A percentile compares a stretch with the other conserved stretches of the same genome.
Evolutionary conservation across 2,797 vertebrate genomes (phyloP).

Genomic region (Lacerta viridis): DNA sequence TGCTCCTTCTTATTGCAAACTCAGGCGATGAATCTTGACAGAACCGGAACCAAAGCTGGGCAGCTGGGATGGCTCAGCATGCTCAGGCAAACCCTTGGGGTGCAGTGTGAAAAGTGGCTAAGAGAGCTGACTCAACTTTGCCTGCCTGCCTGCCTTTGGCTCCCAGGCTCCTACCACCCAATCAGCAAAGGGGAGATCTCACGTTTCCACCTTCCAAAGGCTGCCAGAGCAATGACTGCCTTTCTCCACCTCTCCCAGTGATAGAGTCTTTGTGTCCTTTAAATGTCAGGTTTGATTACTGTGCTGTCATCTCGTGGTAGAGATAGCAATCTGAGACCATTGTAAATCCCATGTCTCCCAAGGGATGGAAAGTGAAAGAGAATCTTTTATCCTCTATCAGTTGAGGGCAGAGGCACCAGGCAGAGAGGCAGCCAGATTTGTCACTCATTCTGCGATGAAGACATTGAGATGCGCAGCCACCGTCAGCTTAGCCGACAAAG

Average conservation of each 20-base stretch:
- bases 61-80: background rate
- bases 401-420: background rate
- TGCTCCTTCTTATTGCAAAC: background rate
- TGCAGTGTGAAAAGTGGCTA: too few relatives aligned
- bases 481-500: background rate
- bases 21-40: background rate
- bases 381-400: background rate
- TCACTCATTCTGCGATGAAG: background rate
- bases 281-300: background rate
- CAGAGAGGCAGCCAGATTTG: background rate
- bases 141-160: background rate
- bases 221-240: background rate
- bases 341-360: background rate
- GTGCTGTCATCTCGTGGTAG: background rate
- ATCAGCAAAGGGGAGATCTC: background rate
- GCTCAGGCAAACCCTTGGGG: background rate
- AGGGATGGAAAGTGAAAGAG: conserved; percentile 1
- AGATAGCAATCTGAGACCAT: background rate
- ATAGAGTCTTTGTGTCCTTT: fast-evolving
- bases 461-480: background rate
- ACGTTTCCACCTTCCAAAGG: background rate
- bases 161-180: background rate
- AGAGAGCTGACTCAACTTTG: too few relatives aligned
- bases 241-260: background rate
- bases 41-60: too few relatives aligned